A percentile compares a stretch with the other conserved stretches of the same genome.
Evolutionary conservation across 2,113 vertebrate genomes (phyloP).

Genomic region (Ptilorrhoa leucosticta): DNA sequence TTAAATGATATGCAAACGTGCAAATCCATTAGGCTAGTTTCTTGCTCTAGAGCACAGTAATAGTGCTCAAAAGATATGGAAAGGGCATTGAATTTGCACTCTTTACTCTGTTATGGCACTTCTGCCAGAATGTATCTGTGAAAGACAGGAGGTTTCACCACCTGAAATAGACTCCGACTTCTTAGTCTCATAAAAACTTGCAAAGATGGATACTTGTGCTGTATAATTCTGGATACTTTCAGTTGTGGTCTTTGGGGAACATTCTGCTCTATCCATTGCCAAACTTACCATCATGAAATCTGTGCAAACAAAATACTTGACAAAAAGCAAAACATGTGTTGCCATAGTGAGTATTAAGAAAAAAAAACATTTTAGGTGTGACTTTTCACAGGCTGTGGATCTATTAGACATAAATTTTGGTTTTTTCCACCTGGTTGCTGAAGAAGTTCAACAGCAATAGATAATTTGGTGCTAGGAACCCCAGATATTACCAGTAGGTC

Average conservation of each 20-base stretch:
- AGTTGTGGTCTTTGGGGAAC: background rate
- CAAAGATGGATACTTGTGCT: background rate
- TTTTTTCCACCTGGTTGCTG: background rate
- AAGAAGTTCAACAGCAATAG: background rate
- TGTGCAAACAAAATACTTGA: background rate
- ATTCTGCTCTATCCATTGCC: background rate
- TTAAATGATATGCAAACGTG: background rate
- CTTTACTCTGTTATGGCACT: background rate
- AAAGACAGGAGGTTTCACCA: background rate
- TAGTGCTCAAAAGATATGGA: background rate
- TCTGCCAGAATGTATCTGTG: background rate
- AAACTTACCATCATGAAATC: background rate
- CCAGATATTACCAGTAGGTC: background rate
- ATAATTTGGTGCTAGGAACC: background rate
- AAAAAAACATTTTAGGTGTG: background rate
- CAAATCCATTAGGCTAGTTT: background rate
- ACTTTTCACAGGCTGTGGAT: background rate
- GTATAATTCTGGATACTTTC: background rate
- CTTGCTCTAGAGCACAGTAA: background rate
- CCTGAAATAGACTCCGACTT: background rate
- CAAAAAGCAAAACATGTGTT: background rate
- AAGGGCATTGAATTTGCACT: background rate
- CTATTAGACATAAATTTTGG: background rate
- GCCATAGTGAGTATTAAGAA: background rate
- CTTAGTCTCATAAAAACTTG: background rate